Evolutionary conservation across 2,797 vertebrate genomes (phyloP), one percentile per base, ranked within the genome.

Genomic region (Lycodopsis pacificus): DNA sequence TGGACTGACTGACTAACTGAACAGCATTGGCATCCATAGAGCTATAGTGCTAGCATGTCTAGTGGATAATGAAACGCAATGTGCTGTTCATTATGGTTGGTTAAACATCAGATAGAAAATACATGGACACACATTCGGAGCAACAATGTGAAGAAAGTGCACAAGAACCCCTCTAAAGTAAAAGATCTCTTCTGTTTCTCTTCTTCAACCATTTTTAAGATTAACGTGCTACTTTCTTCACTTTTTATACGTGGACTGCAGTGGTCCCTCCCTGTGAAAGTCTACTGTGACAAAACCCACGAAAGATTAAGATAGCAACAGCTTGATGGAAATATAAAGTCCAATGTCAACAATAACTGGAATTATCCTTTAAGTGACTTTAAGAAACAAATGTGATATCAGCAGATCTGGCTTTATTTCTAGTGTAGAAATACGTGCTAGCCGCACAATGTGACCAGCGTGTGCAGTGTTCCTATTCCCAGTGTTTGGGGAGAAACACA

Each of bases 401-500:
- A 22, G 44, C 51, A 44, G 70, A 76, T 30, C 14, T 65, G 25
- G 25, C 36, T 68, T 15, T 73, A 42, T 66, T 51, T 54, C 51
- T 13, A 56, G 9, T 59, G 71, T 76, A 30, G 30, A 30, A 30
- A 30, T 76, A 19, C 15, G n/a, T 59, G 15, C 68, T 48, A 61
- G 34, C 66, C 38, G 32, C 34, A 51, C 15, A 56, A 36, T 17
- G 19, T 13, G 76, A 76, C 83, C 77, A 76, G 15, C 40, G 22
- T 66, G 78, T 76, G 59, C 67, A 9, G 67, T 66, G 66, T 81
- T 86, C 58, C 11, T 51, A 2, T 81, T 66, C 30, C 40, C 61
- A 81, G 14, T 65, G 71, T 83, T 76, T 67, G 40, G 22, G 7
- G 61, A 65, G 75, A 73, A 82, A 87, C 62, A 65, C 30, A 72